Conservation (phyloP, 1,140 invertebrate genomes). For the Drosophila parabipectinata region DNA sequence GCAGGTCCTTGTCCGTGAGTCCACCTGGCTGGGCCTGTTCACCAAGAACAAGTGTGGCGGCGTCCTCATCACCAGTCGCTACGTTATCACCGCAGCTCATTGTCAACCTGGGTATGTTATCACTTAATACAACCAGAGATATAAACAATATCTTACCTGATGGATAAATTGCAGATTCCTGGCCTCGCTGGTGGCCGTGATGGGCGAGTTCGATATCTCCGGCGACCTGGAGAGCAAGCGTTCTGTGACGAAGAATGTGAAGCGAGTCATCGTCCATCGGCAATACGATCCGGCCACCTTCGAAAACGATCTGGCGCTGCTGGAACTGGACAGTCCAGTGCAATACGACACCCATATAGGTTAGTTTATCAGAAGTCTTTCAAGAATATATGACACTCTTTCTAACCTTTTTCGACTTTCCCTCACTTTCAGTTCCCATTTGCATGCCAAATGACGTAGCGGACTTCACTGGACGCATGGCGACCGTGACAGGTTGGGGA, state of each 20-base stretch:
- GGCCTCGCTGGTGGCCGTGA: conserved; percentile 94
- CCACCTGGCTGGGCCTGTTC: conserved; percentile 96
- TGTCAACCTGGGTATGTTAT: conserved; percentile 94
- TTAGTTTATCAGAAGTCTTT: conserved; percentile 73
- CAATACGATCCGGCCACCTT: conserved; percentile 95
- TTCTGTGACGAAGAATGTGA: conserved; percentile 92
- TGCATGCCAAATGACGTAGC: conserved; percentile 93
- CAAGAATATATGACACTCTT: neutral
- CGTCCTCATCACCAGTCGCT: conserved; percentile 93
- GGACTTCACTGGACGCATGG: conserved; percentile 92
- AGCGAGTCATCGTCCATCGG: conserved; percentile 93
- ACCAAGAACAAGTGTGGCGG: conserved; percentile 98
- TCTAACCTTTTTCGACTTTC: neutral
- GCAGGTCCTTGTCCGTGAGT: conserved; percentile 96
- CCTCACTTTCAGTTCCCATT: conserved; percentile 89
- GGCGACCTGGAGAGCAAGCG: conserved; percentile 91
- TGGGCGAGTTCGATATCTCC: conserved; percentile 95
- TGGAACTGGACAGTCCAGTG: conserved; percentile 93
- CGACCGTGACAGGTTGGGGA: conserved; percentile 93
- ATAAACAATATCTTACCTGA: neutral
- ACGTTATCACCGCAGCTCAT: conserved; percentile 96
- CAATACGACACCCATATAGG: conserved; percentile 93
- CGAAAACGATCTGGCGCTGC: conserved; percentile 94
- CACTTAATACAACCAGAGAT: neutral
- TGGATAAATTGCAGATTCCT: conserved; percentile 88